Conservation (phyloP, 2,888 invertebrate species). For the Microchrysa polita region DNA sequence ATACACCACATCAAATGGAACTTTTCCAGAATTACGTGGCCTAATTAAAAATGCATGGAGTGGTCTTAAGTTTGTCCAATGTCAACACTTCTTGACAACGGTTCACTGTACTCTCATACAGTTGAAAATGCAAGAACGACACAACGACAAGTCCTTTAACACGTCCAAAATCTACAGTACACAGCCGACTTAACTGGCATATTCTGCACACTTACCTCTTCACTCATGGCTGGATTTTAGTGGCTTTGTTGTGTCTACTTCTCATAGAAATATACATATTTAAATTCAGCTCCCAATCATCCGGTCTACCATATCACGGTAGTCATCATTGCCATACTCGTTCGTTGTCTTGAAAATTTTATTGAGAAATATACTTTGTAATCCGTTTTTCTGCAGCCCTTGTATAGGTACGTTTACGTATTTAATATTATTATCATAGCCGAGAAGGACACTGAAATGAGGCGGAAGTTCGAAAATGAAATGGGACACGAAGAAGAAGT, state of each 20-base stretch:
- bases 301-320: not conserved
- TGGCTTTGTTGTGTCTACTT: conserved; percentile 10
- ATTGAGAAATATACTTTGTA: not conserved
- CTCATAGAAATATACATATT: conserved; percentile 24
- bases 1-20: conserved; percentile 47
- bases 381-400: conserved; percentile 3
- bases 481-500: conserved; percentile 7
- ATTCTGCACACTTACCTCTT: not conserved
- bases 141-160: not conserved
- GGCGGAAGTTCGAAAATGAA: conserved; percentile 19
- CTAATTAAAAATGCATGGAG: conserved; percentile 51
- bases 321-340: not conserved
- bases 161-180: not conserved
- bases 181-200: too few relatives aligned
- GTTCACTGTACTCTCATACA: not conserved
- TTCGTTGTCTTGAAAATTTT: not conserved
- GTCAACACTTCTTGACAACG: conserved; percentile 14
- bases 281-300: conserved; percentile 33
- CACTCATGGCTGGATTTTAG: not conserved
- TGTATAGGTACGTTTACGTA: not conserved
- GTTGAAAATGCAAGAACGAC: not conserved
- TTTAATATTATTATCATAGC: not conserved
- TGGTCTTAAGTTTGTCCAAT: conserved; percentile 12
- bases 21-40: conserved; percentile 46
- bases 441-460: not conserved